Conservation (phyloP, 2,797 vertebrate species). For the Antrozous pallidus region DNA sequence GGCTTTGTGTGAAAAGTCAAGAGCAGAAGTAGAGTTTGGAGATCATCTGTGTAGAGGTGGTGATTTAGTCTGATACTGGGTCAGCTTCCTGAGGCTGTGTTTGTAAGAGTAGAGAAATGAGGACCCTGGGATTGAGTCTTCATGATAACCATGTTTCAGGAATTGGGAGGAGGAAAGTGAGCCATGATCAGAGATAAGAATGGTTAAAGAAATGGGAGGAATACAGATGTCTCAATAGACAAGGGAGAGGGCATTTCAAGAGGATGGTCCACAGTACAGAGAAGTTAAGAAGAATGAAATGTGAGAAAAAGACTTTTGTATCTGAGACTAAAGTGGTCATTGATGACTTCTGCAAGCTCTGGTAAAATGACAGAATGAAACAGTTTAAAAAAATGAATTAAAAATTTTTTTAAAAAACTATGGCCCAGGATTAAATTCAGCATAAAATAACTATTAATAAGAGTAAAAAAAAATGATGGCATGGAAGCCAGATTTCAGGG, state of each 20-base stretch:
- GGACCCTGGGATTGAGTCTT: background rate
- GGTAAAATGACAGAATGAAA: too few species aligned
- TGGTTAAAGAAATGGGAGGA: background rate
- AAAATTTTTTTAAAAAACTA: too few species aligned
- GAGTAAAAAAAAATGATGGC: too few species aligned
- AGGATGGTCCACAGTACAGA: background rate
- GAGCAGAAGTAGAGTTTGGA: background rate
- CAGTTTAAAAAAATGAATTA: too few species aligned
- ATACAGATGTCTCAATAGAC: background rate
- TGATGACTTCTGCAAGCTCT: background rate
- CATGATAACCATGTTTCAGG: background rate
- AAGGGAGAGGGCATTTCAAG: background rate
- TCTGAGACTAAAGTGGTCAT: background rate
- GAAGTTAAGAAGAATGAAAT: background rate
- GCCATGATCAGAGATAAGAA: background rate
- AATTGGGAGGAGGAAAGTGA: background rate
- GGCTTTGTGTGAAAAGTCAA: background rate
- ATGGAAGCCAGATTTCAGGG: conserved; percentile 1
- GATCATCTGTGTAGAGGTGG: background rate
- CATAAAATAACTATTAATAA: too few species aligned
- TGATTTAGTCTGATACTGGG: background rate
- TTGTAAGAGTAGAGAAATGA: background rate
- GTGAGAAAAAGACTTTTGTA: background rate
- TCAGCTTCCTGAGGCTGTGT: background rate
- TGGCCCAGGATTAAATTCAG: too few species aligned